Base-by-base conservation (phyloP, 2,113 vertebrate genomes). In the Pachyramphus minor region DNA sequence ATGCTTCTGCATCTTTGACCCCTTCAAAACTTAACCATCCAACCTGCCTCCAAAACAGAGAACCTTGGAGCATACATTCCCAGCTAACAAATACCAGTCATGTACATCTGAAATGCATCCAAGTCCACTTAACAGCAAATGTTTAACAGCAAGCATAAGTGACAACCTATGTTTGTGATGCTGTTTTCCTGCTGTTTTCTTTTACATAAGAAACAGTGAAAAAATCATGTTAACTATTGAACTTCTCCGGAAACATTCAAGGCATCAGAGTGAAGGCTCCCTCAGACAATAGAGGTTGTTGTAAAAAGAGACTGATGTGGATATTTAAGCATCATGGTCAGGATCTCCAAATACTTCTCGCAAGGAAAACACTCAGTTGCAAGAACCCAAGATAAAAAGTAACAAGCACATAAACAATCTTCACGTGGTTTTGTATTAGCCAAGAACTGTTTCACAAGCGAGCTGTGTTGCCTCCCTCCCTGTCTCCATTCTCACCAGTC, bases 371-470 rank as follows among this genome's bases (percentile, higher is more conserved):
- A 84, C 18, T 68, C 92, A 56, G 64, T 95, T 89, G 83, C 84
- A 87, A 97, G 88, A 82, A 90, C 21, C 37, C 49, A 3, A 77
- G 62, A 93, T 72, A 81, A 93, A 66, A 93, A 88, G 81, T 68
- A 93, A 93, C 89, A 78, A 91, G 88, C 60, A 73, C 50, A 96
- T 93, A 95, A 96, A 95, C 91, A 95, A 92, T 91, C 53, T 79
- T 87, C 84, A 67, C 53, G 41, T 55, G 66, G 62, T 21, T 94
- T 71, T 60, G 33, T 22, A 28, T 66, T 30, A 83, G 95, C 89
- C 95, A 96, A 95, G 90, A 92, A 44, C 72, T 33, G 1, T 96
- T 95, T 93, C 88, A 95, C 82, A 87, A 88, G 89, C 1, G 9
- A 77, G 75, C 47, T 84, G 42, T 71, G 67, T 37, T 85, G 66